Evolutionary conservation across 2,888 invertebrate genomes (phyloP).

Genomic region (Asteroscopus sphinx): DNA sequence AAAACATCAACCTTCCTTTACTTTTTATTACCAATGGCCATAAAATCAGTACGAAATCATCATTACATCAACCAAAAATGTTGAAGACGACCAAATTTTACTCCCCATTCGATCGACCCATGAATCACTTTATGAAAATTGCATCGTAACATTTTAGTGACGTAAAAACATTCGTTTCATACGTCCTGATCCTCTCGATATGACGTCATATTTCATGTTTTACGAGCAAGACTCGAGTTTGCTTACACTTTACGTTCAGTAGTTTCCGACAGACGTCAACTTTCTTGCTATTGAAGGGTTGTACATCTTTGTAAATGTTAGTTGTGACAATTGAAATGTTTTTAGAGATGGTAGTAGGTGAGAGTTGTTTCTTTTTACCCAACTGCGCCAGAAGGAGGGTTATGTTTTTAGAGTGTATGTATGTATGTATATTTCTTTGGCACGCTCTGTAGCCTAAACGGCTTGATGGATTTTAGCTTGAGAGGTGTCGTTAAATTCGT

Average conservation of each 20-base stretch:
- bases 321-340: not conserved
- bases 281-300: constrained; percentile 40
- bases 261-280: constrained; percentile 47
- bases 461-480: no score
- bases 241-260: constrained; percentile 38
- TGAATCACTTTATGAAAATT: constrained; percentile 59
- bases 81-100: constrained; percentile 12
- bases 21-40: not conserved
- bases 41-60: constrained; percentile 5
- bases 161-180: constrained; percentile 60
- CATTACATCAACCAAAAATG: not conserved
- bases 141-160: constrained; percentile 59
- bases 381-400: no score
- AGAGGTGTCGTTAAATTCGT: no score
- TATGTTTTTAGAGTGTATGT: no score
- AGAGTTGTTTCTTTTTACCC: no score
- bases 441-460: no score
- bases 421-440: no score
- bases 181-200: constrained; percentile 52
- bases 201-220: constrained; percentile 58
- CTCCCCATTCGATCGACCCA: constrained; percentile 17
- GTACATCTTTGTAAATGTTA: constrained; percentile 31
- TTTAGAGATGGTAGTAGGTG: not conserved
- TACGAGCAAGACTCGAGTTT: constrained; percentile 49
- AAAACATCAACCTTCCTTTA: not conserved